Conservation (phyloP, 2,113 vertebrate genomes). For the human (Homo sapiens) region DNA sequence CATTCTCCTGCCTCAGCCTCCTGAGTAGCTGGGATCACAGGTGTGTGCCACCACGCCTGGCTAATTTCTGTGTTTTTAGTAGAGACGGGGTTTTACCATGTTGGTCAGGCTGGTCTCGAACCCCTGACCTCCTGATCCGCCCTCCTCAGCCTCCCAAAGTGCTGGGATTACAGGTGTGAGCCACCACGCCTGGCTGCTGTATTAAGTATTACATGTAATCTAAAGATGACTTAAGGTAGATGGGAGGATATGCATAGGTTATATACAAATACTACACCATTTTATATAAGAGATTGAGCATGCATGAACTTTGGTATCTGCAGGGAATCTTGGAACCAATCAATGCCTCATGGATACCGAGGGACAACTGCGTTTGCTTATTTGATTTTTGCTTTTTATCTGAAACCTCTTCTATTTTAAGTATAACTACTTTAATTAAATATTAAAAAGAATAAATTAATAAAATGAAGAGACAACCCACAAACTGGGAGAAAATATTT, state of each 20-base stretch:
- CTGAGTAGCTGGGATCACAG: too few relatives aligned
- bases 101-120: too few relatives aligned
- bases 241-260: background rate
- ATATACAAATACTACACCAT: background rate
- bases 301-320: background rate
- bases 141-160: too few relatives aligned
- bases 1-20: too few relatives aligned
- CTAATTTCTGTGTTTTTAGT: too few relatives aligned
- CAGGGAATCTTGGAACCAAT: background rate
- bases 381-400: background rate
- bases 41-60: too few relatives aligned
- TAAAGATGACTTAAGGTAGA: background rate
- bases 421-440: background rate
- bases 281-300: background rate
- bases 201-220: background rate
- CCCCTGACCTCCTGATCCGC: too few relatives aligned
- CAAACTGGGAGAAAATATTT: background rate
- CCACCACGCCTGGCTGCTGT: background rate
- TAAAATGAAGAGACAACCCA: background rate
- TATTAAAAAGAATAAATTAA: background rate
- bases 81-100: too few relatives aligned
- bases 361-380: background rate
- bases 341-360: background rate
- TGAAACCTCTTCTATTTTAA: background rate
- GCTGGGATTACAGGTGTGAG: too few relatives aligned